Evolutionary conservation across 2,113 vertebrate species (phyloP).

Genomic region (Seriola dumerili): DNA sequence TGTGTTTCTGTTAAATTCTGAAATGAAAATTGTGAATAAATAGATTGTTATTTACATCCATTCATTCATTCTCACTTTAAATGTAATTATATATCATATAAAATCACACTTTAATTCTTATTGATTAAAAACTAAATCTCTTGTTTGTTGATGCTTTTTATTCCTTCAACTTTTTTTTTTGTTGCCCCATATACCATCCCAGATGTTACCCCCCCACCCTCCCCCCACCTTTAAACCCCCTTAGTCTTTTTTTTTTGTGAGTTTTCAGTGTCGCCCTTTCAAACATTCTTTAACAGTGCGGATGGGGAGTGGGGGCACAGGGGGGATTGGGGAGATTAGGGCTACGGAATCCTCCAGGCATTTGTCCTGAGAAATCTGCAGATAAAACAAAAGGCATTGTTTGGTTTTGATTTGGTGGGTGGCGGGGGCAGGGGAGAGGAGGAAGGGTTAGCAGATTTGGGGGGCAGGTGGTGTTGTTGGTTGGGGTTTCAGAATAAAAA

Average conservation of each 20-base stretch:
- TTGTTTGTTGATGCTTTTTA: background rate
- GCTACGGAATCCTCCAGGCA: slow-evolving; percentile 92
- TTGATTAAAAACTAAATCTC: too few relatives aligned
- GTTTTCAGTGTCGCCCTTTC: slow-evolving; percentile 90
- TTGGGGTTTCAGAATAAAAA: slow-evolving; percentile 52
- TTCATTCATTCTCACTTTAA: background rate
- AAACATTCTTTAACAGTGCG: slow-evolving; percentile 95
- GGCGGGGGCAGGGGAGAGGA: slow-evolving; percentile 53
- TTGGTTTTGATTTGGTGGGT: slow-evolving; percentile 64
- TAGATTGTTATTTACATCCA: too few relatives aligned
- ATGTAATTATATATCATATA: too few relatives aligned
- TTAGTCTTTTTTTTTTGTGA: slow-evolving; percentile 10
- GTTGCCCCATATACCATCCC: slow-evolving; percentile 35
- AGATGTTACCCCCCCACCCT: slow-evolving; percentile 78
- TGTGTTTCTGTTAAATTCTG: background rate
- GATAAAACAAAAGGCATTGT: slow-evolving; percentile 87
- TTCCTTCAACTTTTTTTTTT: background rate
- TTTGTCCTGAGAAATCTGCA: slow-evolving; percentile 96
- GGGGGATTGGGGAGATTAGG: slow-evolving; percentile 91
- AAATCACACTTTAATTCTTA: too few relatives aligned
- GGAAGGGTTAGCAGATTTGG: slow-evolving; percentile 45
- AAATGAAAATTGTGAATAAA: too few relatives aligned
- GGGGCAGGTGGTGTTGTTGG: slow-evolving; percentile 57
- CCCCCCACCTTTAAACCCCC: background rate
- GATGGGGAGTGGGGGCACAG: slow-evolving; percentile 87